Conservation (phyloP, 2,888 invertebrate genomes). For the Orchesella flavescens region DNA sequence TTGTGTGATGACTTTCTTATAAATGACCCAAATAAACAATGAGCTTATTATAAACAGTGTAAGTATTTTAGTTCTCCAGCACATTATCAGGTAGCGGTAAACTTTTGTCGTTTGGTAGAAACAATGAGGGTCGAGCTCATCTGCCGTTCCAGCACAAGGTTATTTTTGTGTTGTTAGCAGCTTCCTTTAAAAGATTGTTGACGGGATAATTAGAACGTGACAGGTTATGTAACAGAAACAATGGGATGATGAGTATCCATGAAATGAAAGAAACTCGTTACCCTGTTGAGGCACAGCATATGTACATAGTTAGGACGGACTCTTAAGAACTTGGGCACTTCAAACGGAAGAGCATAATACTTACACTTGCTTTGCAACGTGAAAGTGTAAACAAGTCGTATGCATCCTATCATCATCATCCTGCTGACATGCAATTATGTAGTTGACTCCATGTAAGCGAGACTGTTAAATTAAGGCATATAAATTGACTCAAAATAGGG, state of each 20-base stretch:
- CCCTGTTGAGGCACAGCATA: too few relatives aligned
- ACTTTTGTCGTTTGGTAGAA: too few relatives aligned
- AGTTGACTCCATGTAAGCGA: not conserved
- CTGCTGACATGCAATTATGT: not conserved
- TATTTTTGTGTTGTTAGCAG: constrained; percentile 13
- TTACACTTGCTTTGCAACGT: too few relatives aligned
- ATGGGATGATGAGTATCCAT: not conserved
- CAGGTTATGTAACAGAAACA: not conserved
- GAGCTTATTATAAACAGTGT: not conserved
- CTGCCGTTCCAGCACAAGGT: not conserved
- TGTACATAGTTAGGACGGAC: too few relatives aligned
- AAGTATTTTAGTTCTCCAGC: not conserved
- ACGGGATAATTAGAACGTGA: constrained; percentile 21
- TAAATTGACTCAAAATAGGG: not conserved
- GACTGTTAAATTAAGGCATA: too few relatives aligned
- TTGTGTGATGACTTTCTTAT: not conserved
- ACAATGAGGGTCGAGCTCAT: too few relatives aligned
- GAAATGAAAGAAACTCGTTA: too few relatives aligned
- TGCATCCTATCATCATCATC: too few relatives aligned
- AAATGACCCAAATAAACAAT: constrained; percentile 7
- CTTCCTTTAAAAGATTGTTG: constrained; percentile 11
- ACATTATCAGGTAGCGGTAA: not conserved
- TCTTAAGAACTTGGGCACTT: too few relatives aligned
- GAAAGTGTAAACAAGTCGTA: too few relatives aligned
- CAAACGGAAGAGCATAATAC: too few relatives aligned